A percentile compares a stretch with the other conserved stretches of the same genome.
Conservation (phyloP, 2,113 vertebrate species). For the Syrmaticus mikado region DNA sequence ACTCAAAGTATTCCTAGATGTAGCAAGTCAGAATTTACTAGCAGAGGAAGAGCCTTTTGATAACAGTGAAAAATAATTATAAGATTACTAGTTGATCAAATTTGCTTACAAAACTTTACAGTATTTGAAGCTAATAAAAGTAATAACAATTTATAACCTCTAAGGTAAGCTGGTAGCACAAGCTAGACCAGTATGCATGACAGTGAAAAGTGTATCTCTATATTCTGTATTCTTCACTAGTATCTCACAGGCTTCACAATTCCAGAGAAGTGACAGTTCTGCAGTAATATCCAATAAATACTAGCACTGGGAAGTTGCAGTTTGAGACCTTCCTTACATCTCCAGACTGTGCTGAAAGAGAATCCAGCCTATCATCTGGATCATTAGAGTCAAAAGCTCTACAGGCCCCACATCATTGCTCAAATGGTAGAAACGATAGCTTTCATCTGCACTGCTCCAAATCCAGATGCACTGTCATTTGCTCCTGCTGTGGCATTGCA, state of each 20-base stretch:
- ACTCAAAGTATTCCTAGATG: neutral
- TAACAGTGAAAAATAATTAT: neutral
- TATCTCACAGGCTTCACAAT: neutral
- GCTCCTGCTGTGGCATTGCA: neutral
- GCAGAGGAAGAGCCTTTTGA: neutral
- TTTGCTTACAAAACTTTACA: neutral
- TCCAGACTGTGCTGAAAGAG: conserved; percentile 21
- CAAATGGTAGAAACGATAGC: conserved; percentile 7
- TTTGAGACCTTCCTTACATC: neutral
- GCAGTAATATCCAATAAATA: neutral
- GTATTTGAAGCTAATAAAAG: neutral
- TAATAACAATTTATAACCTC: neutral
- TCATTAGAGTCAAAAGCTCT: conserved; percentile 5
- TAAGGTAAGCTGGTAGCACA: neutral
- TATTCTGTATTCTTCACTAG: neutral
- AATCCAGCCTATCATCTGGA: conserved; percentile 10
- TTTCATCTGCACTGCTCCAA: conserved; percentile 20
- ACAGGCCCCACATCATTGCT: neutral
- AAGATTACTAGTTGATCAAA: neutral
- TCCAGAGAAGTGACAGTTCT: neutral
- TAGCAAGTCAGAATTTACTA: neutral
- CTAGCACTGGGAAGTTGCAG: neutral
- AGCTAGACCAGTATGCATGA: neutral
- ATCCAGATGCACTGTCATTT: conserved; percentile 24
- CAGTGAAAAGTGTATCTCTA: neutral